Evolutionary conservation across 2,113 vertebrate species (phyloP), one percentile per base, ranked within the genome.

Genomic region (Heptranchias perlo): DNA sequence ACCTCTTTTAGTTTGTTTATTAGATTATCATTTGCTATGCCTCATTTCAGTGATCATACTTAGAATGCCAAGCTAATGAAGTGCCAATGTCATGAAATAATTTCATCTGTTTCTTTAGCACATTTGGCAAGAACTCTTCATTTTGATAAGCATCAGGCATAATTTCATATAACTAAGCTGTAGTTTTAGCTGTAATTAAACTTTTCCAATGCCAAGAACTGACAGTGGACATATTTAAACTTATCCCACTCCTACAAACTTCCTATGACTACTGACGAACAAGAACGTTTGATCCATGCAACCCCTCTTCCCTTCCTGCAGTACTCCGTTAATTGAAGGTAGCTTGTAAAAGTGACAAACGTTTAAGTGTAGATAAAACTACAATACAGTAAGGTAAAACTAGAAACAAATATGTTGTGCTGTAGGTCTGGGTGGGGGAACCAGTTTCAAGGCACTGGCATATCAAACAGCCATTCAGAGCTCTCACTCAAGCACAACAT

Each of bases 131-230:
- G 87, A 61, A 78, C 73, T 54, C 47, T 94, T 94, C 61, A 67
- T 65, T 61, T 44, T 25, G 61, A 44, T 64, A 64, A 25, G 58
- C 91, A 64, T 94, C 25, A 49, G 93, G 25, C 62, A 94, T 94
- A 94, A 67, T 67, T 94, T 25, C 49, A 21, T 67, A 44, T 94
- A 62, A 94, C n/a, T 67, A 44, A 65, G 67, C 54, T 67, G 93
- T 44, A 67, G 44, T 94, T 94, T 94, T 23, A 94, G 93, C 44
- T 67, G 64, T 47, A 89, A 52, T 94, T 67, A 28, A 67, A 94
- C 39, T 49, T 94, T 94, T 47, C 23, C 93, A 67, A 1, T 67
- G 61, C 58, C 61, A 21, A 31, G 39, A 67, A 44, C 93, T 47
- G 93, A 47, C 64, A 94, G 58, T 39, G n/a, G 18, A 35, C 61